Base-by-base conservation (phyloP, 2,797 vertebrate genomes). In the Threskiornis aethiopicus region DNA sequence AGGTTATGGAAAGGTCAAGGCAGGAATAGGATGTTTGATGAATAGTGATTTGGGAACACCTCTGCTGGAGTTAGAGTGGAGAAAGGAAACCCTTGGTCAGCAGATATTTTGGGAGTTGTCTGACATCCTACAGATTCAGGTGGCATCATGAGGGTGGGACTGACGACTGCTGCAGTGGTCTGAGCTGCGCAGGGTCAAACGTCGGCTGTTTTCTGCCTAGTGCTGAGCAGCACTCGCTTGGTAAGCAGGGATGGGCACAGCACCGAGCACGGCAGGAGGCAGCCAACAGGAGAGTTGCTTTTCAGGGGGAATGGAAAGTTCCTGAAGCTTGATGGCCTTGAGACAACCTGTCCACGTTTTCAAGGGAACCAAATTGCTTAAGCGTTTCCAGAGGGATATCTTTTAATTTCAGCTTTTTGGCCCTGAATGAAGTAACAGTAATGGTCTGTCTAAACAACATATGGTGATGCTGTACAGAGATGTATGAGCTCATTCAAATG, bases 101-200 rank as follows among this genome's bases (percentile, higher is more conserved):
- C 46, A 20, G 39, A 14, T 39, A 29, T 41, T 72, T 29, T 62
- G 84, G 47, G 44, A 73, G 25, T 8, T 25, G 20, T 24, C 58
- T 75, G 62, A n/a, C 9, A 15, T n/a, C 37, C 66, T 39, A 1
- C 10, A 17, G 37, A 29, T 35, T 11, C 55, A 24, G 31, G 37
- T 49, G 41, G 28, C 8, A 5, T 18, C 47, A 4, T 2, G 4
- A 15, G 46, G 49, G 33, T 3, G 41, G 62, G 51, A 21, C 16
- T 0, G 0, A 39, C 19, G 44, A 11, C 47, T 0, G 0, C n/a
- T 28, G 44, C n/a, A 9, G 28, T 5, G 54, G 65, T 17, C 47
- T 1, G 6, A 62, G 55, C 73, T 46, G 55, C 3, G 4, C 0
- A 0, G 51, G 57, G 44, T 39, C 29, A 21, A 13, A 10, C 4